Conservation (phyloP, 30 jellyfish, hydroid and myxozoan species). For the Rhopilema esculentum region DNA sequence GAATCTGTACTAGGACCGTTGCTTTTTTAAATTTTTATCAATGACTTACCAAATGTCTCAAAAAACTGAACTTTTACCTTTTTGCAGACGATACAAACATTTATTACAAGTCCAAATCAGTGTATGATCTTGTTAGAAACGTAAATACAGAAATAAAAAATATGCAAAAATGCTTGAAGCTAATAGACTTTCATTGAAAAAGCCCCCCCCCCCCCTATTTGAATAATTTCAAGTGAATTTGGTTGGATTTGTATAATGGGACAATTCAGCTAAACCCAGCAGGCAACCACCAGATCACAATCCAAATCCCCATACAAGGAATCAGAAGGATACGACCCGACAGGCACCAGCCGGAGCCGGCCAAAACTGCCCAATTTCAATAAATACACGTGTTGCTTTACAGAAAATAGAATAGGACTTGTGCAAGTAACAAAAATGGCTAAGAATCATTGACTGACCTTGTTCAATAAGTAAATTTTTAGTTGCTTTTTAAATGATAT, state of each 20-base stretch:
- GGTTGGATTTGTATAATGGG: slow-evolving; percentile 20
- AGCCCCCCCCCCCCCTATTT: slow-evolving; percentile 26
- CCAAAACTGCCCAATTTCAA: neutral
- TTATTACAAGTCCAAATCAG: too few species aligned
- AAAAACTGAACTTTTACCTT: too few species aligned
- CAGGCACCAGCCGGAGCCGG: neutral
- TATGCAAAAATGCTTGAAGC: neutral
- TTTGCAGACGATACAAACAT: too few species aligned
- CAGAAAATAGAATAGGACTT: slow-evolving; percentile 1
- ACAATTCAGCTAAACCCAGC: slow-evolving; percentile 30
- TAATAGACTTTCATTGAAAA: neutral
- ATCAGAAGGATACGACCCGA: slow-evolving; percentile 11
- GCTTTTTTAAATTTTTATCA: too few species aligned
- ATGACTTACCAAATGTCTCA: too few species aligned
- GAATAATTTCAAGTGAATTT: slow-evolving; percentile 5
- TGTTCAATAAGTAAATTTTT: slow-evolving; percentile 47
- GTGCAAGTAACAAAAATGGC: slow-evolving; percentile 17
- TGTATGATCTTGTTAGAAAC: too few species aligned
- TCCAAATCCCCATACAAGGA: slow-evolving; percentile 28
- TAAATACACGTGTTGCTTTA: neutral
- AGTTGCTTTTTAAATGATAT: slow-evolving; percentile 35
- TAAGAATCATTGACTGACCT: slow-evolving; percentile 16
- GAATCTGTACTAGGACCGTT: too few species aligned
- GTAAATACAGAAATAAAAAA: too few species aligned
- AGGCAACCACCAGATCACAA: slow-evolving; percentile 31